Conservation (phyloP, 1,140 invertebrate species). For the Polypedilum pembai region DNA sequence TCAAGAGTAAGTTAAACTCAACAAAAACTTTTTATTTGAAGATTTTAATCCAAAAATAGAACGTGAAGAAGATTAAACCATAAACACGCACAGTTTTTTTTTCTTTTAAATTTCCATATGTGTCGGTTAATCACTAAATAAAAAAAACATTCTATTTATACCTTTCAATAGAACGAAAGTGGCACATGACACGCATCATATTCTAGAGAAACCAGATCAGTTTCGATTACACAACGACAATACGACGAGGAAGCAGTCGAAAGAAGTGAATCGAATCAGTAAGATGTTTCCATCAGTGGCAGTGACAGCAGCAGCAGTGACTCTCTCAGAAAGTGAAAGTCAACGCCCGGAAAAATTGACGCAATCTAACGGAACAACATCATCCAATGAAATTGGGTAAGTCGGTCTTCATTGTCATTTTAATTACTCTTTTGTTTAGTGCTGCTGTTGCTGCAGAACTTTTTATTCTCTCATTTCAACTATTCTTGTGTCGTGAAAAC, state of each 20-base stretch:
- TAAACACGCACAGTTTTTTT: neutral
- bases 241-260: constrained; percentile 22
- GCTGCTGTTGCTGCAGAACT: neutral
- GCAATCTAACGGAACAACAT: neutral
- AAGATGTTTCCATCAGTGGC: constrained; percentile 24
- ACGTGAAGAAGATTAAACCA: neutral
- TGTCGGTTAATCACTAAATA: neutral
- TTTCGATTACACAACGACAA: constrained; percentile 28
- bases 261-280: constrained; percentile 27
- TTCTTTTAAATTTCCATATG: neutral
- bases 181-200: neutral
- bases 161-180: neutral
- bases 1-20: neutral
- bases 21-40: neutral
- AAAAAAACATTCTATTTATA: neutral
- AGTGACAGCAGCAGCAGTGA: neutral
- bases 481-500: neutral
- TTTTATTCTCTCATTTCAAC: neutral
- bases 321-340: constrained; percentile 3
- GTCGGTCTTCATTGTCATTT: constrained; percentile 22
- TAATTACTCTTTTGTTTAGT: neutral
- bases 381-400: constrained; percentile 18
- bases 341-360: constrained; percentile 25
- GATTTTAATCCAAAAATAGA: neutral
- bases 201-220: constrained; percentile 15